A percentile compares a stretch with the other conserved stretches of the same genome.
phyloP scores from a whole-genome alignment of 2,797 vertebrate genomes.

The Emydoidea blandingii region DNA sequence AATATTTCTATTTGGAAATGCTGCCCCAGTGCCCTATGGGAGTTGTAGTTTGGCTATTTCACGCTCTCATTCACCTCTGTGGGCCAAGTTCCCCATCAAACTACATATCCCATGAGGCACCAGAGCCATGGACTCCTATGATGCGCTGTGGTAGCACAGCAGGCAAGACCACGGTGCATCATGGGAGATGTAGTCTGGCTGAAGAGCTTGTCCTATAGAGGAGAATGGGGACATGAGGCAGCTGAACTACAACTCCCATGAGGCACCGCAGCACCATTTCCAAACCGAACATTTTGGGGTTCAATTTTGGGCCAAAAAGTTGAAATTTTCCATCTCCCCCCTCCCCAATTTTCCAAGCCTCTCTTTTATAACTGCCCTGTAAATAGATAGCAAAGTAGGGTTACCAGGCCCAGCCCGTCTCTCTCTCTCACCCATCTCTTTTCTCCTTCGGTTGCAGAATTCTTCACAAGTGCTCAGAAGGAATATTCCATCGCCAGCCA shows the following conservation, averaged over 20 bases:
- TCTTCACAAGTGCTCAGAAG: constrained; percentile 73
- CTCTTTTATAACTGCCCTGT: neutral
- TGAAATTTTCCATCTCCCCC: neutral
- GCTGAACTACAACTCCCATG: neutral
- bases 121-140: too few relatives aligned
- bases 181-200: neutral
- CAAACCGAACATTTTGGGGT: neutral
- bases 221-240: neutral
- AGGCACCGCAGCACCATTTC: neutral
- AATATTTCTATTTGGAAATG: neutral
- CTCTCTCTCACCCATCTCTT: neutral
- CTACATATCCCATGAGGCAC: neutral
- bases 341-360: neutral
- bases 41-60: neutral
- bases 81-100: neutral
- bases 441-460: constrained; percentile 55
- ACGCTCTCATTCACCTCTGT: neutral
- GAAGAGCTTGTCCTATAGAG: neutral
- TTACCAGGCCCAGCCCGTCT: neutral
- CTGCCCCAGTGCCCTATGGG: neutral
- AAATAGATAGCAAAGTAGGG: neutral
- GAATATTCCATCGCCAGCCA: constrained; percentile 49
- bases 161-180: neutral
- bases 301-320: neutral
- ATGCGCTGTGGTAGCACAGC: neutral